Base-by-base conservation (phyloP, 2,113 vertebrate species). In the Labrus mixtus region DNA sequence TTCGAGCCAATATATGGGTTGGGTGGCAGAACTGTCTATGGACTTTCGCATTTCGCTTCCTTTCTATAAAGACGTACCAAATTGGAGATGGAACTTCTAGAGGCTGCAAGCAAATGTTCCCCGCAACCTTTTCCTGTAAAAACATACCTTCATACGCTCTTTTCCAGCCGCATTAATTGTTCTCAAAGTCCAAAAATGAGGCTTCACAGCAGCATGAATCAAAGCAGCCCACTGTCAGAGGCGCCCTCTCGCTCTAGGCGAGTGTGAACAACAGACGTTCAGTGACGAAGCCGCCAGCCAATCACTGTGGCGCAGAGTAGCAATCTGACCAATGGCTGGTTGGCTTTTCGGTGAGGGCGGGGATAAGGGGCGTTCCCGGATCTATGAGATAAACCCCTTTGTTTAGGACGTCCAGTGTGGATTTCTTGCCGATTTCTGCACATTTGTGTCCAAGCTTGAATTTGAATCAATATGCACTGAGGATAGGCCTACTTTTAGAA, bases 81-180 rank as follows among this genome's bases (percentile, higher is more conserved):
- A 46, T 4, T 66, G 4, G 2, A 46, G 15, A 10, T 4, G 8
- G 0, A 7, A 39, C 41, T 8, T 25, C 19, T 29, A 15, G 1
- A 58, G 11, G 2, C 11, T 12, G 22, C 33, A 1, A 10, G 4
- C 6, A 41, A 25, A 41, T n/a, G 22, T 45, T 22, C 10, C 11
- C 20, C 46, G 1, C 39, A 33, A 5, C 17, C 17, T 8, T 8
- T n/a, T 25, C 33, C 13, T 57, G 55, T 20, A 17, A 71, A 80
- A 51, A 51, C 90, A 22, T 90, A 93, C 92, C 92, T 91, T 92
- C 88, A 92, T 92, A 64, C 87, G 85, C 83, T 83, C 62, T 17
- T 20, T 56, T 53, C 64, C 51, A 55, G 33, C 33, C 20, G 29
- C 79, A 78, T 87, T 76, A 80, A 90, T 73, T 73, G 65, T 76